Evolutionary conservation across 2,113 vertebrate species (phyloP), one percentile per base, ranked within the genome.

Genomic region (Calypte anna): DNA sequence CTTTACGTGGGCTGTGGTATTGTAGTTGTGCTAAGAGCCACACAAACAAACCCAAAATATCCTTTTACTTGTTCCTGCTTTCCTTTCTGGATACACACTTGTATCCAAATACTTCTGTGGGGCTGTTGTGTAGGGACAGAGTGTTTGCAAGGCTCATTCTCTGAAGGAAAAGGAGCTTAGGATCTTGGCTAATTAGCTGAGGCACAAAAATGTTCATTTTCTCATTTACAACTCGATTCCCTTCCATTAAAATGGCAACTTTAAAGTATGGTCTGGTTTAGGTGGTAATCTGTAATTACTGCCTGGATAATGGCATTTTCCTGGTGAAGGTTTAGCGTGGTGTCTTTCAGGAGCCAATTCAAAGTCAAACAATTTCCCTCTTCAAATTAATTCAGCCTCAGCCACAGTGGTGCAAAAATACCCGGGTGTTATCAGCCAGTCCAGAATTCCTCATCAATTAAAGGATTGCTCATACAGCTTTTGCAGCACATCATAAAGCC

Each of bases 381-480:
- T 84, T 40, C 18, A 6, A 58, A 62, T 77, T 81, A 89, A 70
- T 89, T 94, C 53, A 15, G 51, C 67, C 78, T 85, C 63, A 63
- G n/a, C 3, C 36, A 38, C 36, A 75, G 67, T 10, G 40, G 38
- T 80, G 58, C 81, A 86, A 53, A 88, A 77, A 28, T 33, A 72
- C 7, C 17, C 7, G 1, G 16, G 43, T 66, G 85, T 74, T 96
- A 93, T 69, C 84, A 89, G 61, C 40, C 43, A 33, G 69, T 79
- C 46, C 86, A 74, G 89, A 80, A 46, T 80, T 91, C 90, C 77
- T 87, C 86, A n/a, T 79, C 84, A 87, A 54, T 73, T 85, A 75
- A 50, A 93, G 83, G 80, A 73, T 68, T 78, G 88, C 94, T 92
- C 80, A 43, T 85, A 28, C 72, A 36, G 73, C 75, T 69, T 54